Percentiles rank a stretch among this genome's conserved stretches.
phyloP scores from a whole-genome alignment of 2,797 vertebrate species.

The Malurus splendens region DNA sequence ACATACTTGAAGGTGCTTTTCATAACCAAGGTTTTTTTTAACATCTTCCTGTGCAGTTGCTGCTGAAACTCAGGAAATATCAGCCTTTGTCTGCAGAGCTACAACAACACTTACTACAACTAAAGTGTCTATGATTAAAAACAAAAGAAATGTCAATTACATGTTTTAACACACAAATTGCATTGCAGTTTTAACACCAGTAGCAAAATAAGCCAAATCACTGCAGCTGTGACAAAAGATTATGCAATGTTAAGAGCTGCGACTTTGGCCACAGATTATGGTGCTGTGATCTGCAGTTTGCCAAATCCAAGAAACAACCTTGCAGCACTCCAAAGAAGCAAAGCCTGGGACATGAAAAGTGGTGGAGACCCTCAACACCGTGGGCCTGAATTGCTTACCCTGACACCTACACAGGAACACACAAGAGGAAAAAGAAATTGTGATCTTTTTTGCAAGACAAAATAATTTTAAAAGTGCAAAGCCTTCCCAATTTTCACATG shows the following conservation, averaged over 20 bases:
- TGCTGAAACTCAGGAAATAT: not conserved
- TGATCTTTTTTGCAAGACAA: not conserved
- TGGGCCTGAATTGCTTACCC: not conserved
- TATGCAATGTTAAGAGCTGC: not conserved
- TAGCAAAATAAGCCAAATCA: not conserved
- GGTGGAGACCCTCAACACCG: accelerated
- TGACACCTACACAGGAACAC: not conserved
- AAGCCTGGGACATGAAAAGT: not conserved
- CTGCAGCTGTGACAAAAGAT: not conserved
- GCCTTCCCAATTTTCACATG: not conserved
- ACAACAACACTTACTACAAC: accelerated
- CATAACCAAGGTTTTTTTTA: not conserved
- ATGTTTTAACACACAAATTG: not conserved
- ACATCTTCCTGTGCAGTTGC: not conserved
- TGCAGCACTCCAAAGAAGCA: not conserved
- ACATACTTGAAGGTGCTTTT: not conserved
- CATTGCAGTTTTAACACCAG: not conserved
- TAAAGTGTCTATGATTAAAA: not conserved
- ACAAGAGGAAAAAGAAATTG: not conserved
- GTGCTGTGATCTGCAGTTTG: not conserved
- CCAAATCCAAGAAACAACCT: not conserved
- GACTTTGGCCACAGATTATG: not conserved
- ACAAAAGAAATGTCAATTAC: not conserved
- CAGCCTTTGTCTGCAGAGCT: not conserved
- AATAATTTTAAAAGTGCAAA: not conserved